Evolutionary conservation across 2,888 invertebrate genomes (phyloP).

Genomic region (Omphaloscelis lunosa): DNA sequence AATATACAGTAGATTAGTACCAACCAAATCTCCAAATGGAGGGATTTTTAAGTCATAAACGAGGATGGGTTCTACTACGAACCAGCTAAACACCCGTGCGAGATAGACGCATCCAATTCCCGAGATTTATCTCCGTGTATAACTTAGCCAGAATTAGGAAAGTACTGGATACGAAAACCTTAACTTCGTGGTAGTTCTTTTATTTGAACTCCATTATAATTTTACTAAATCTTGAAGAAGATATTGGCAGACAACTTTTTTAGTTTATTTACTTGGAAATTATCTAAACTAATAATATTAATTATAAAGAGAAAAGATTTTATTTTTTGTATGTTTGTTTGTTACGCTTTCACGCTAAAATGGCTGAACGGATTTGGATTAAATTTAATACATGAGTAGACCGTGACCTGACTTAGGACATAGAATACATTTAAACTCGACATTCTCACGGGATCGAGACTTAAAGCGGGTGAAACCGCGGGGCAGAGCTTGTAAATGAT

Average conservation of each 20-base stretch:
- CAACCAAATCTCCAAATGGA: constrained; percentile 61
- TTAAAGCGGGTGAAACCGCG: too few relatives aligned
- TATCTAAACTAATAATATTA: too few relatives aligned
- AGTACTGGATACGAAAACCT: constrained; percentile 53
- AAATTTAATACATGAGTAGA: too few relatives aligned
- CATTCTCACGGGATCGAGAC: too few relatives aligned
- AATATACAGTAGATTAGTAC: constrained; percentile 47
- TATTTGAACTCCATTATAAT: neutral
- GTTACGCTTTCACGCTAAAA: too few relatives aligned
- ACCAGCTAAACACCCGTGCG: constrained; percentile 56
- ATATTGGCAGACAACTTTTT: neutral
- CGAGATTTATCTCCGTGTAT: constrained; percentile 66
- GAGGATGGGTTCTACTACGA: constrained; percentile 49
- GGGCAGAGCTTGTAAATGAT: neutral
- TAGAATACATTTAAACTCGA: too few relatives aligned
- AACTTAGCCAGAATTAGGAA: constrained; percentile 29
- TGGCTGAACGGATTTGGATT: too few relatives aligned
- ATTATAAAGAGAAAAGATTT: too few relatives aligned
- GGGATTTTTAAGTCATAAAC: constrained; percentile 65
- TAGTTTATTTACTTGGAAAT: neutral
- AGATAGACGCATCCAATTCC: constrained; percentile 71
- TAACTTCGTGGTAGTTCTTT: neutral
- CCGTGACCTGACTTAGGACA: too few relatives aligned
- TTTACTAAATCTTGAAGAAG: neutral
- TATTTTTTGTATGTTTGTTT: too few relatives aligned